Percentiles rank a stretch among this genome's conserved stretches.
Evolutionary conservation across 2,888 invertebrate genomes (phyloP).

Genomic region (Hypercompe scribonia): DNA sequence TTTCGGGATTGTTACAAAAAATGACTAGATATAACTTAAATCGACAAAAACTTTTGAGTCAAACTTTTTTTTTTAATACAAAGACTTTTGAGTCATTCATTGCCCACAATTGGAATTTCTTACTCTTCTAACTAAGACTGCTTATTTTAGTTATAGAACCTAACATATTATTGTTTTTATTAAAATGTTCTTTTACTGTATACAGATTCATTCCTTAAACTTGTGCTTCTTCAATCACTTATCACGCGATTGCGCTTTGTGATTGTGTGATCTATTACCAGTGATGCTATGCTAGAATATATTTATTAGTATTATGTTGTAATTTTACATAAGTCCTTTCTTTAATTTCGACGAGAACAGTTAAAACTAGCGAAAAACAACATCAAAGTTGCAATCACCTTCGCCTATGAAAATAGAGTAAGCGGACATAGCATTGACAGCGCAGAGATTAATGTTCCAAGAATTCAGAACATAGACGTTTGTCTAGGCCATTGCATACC

Average conservation of each 20-base stretch:
- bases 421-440: constrained; percentile 51
- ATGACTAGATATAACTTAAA: too few species aligned
- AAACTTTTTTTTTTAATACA: too few species aligned
- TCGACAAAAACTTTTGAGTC: too few species aligned
- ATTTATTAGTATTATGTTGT: neutral
- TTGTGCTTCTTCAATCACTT: neutral
- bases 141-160: too few species aligned
- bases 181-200: too few species aligned
- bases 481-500: constrained; percentile 17
- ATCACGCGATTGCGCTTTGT: too few species aligned
- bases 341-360: constrained; percentile 20
- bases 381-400: constrained; percentile 48
- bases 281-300: neutral
- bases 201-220: neutral
- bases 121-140: too few species aligned
- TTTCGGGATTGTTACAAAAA: too few species aligned
- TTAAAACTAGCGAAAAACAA: constrained; percentile 35
- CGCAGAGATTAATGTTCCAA: constrained; percentile 40
- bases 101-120: too few species aligned
- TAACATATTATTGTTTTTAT: too few species aligned
- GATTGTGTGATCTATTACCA: neutral
- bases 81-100: too few species aligned
- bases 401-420: constrained; percentile 53
- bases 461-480: constrained; percentile 25
- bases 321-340: constrained; percentile 26